phyloP scores from a whole-genome alignment of 2,113 vertebrate species.

The Passer montanus region DNA sequence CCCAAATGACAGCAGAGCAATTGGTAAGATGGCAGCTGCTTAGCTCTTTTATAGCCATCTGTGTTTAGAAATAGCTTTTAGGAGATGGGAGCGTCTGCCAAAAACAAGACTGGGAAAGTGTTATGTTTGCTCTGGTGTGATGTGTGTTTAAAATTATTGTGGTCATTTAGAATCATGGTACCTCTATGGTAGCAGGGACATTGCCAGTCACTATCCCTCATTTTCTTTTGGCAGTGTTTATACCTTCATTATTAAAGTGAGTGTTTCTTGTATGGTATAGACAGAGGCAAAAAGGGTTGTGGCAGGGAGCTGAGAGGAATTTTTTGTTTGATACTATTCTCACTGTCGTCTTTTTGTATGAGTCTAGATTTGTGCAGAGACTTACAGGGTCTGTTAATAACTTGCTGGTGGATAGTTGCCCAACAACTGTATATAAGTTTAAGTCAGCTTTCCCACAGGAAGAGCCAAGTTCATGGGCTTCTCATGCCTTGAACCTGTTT shows the following conservation, averaged over 20 bases:
- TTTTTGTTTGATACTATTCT: background rate
- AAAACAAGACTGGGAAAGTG: slow-evolving; percentile 1
- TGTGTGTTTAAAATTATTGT: background rate
- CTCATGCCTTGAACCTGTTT: background rate
- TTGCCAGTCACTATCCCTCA: background rate
- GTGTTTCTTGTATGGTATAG: background rate
- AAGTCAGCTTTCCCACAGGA: background rate
- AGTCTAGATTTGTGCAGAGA: background rate
- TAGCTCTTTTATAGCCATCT: slow-evolving; percentile 50
- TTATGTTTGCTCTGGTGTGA: background rate
- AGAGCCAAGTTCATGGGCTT: background rate
- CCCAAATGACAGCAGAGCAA: slow-evolving; percentile 30
- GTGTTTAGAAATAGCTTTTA: slow-evolving; percentile 53
- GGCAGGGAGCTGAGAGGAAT: background rate
- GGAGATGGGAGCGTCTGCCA: slow-evolving; percentile 4
- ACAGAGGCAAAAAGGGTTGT: background rate
- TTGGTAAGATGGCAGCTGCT: slow-evolving; percentile 56
- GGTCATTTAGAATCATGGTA: background rate
- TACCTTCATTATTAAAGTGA: background rate
- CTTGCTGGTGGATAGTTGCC: background rate
- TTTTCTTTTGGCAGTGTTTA: background rate
- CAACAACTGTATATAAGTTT: background rate
- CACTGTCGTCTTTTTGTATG: background rate
- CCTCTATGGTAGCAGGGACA: background rate
- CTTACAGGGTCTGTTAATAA: background rate